Base-by-base conservation (phyloP, 1,140 invertebrate genomes). In the Drosophila truncata region DNA sequence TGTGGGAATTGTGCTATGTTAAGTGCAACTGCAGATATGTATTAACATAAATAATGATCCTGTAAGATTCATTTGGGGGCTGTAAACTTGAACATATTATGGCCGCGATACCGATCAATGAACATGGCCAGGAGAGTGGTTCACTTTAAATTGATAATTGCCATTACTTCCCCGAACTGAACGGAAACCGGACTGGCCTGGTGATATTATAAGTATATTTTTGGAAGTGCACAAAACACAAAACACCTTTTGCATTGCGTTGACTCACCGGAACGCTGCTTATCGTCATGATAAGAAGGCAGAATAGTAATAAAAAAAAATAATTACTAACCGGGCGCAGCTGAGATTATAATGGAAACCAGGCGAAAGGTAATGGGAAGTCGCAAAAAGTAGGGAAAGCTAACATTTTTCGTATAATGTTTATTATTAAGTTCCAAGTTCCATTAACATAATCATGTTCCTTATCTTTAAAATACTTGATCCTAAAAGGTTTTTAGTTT, bases 11-110 rank as follows among this genome's bases (percentile, higher is more conserved):
- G 50, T 27, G 69, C 41, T n/a, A 41, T 47, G 42, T n/a, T 18
- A 49, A 27, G 27, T 39, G 50, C n/a, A 27, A 13, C 18, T 63
- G 37, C 29, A 18, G 23, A 75, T 52, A 35, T 33, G 29, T 29
- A 62, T 72, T 72, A 61, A 41, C 67, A 74, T 72, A 73, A 73
- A 44, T 74, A 62, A 54, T 39, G 57, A 54, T 58, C 23, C 33
- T 58, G 52, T 70, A 59, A 14, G 44, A 50, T 54, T 67, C 39
- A 49, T 41, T 54, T 59, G 18, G 42, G 33, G n/a, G 14, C 50
- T 58, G 52, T 72, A 72, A 72, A 71, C 41, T 71, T 41, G 42
- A 41, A 41, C 52, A 59, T 59, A 71, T 59, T 72, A 72, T 35
- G 33, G n/a, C 52, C 42, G 23, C 50, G 50, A 71, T 72, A 71